Evolutionary conservation across 2,113 vertebrate species (phyloP).

Genomic region (Cephalopholis sonnerati): DNA sequence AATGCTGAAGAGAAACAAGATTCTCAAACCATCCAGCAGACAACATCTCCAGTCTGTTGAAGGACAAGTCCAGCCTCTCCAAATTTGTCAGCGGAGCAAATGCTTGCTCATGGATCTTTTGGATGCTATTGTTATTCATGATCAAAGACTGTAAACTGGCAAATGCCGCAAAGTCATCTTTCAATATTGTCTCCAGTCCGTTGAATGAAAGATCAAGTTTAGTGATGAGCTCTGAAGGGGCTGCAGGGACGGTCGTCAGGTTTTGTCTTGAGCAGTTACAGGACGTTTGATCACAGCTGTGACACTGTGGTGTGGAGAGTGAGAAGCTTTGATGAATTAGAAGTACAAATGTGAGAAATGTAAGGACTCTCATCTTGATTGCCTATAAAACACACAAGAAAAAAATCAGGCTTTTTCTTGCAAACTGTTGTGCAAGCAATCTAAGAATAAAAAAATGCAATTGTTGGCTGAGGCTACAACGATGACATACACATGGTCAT

Average conservation of each 20-base stretch:
- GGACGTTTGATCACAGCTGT: slow-evolving; percentile 15
- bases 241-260: slow-evolving; percentile 76
- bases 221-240: slow-evolving; percentile 59
- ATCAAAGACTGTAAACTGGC: slow-evolving; percentile 77
- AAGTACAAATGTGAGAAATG: neutral
- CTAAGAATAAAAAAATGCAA: neutral
- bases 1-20: slow-evolving; percentile 81
- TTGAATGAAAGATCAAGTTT: slow-evolving; percentile 85
- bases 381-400: slow-evolving; percentile 7
- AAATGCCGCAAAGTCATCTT: slow-evolving; percentile 77
- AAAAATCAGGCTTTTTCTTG: neutral
- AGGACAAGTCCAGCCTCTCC: slow-evolving; percentile 86
- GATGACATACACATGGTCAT: neutral
- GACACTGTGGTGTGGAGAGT: slow-evolving; percentile 4
- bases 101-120: slow-evolving; percentile 74
- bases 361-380: slow-evolving; percentile 6
- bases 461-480: neutral
- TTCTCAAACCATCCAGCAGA: slow-evolving; percentile 84
- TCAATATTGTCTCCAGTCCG: slow-evolving; percentile 72
- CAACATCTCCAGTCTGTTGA: slow-evolving; percentile 81
- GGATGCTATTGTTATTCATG: slow-evolving; percentile 80
- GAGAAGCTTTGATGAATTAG: slow-evolving; percentile 4
- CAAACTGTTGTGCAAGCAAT: neutral
- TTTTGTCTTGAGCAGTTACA: slow-evolving; percentile 79
- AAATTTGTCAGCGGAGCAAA: slow-evolving; percentile 81